Percentiles rank a stretch among this genome's conserved stretches.
Conservation (phyloP, 64 coral and sea anemone genomes). For the Actinia equina region DNA sequence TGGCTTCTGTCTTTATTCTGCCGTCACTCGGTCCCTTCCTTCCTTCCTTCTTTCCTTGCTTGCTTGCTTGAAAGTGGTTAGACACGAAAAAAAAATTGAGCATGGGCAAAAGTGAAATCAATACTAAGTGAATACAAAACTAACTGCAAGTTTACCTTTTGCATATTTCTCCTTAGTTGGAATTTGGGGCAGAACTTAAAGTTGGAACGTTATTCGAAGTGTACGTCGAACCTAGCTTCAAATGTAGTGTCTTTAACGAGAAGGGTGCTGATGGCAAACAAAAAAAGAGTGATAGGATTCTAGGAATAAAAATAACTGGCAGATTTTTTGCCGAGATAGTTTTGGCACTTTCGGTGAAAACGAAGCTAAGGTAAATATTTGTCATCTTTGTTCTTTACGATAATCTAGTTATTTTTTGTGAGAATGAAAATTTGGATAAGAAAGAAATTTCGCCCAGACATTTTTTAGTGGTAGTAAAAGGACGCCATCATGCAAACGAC, state of each 20-base stretch:
- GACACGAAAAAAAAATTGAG: not conserved
- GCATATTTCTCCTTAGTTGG: not conserved
- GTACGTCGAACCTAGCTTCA: not conserved
- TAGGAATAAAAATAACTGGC: slow-evolving; percentile 24
- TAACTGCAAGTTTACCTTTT: not conserved
- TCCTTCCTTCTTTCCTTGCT: too few relatives aligned
- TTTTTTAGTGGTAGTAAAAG: too few relatives aligned
- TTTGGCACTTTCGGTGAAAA: not conserved
- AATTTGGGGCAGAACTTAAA: not conserved
- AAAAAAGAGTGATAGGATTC: not conserved
- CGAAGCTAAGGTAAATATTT: not conserved
- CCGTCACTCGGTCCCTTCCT: too few relatives aligned
- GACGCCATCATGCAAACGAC: too few relatives aligned
- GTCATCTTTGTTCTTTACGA: not conserved
- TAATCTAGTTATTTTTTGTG: too few relatives aligned
- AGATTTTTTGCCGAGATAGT: not conserved
- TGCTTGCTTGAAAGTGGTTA: too few relatives aligned
- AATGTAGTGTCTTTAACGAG: not conserved
- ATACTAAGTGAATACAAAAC: not conserved
- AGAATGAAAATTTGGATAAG: too few relatives aligned
- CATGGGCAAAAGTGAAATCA: too few relatives aligned
- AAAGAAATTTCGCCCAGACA: too few relatives aligned
- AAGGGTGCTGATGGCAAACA: slow-evolving; percentile 10
- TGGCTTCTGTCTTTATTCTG: too few relatives aligned
- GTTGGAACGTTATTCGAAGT: not conserved